These are phyloP conservation scores for Gymnothorax javanicus DNA, from an alignment of 2,797 vertebrate species.

Conservation along the genomic window DNA sequence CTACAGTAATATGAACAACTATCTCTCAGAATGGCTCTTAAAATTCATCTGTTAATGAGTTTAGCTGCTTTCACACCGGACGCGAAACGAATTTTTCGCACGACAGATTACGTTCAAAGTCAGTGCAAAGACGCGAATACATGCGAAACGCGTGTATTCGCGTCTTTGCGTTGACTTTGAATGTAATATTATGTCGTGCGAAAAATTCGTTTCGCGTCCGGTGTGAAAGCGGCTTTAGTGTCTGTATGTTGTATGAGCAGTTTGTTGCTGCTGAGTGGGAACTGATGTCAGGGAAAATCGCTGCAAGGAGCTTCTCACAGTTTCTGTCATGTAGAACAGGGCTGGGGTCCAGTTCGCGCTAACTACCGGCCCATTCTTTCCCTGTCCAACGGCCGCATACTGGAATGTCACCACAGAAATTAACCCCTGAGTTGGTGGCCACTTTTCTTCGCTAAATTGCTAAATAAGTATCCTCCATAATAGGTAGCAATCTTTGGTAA, in stretches of 20 bases:
- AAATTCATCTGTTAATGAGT: not conserved
- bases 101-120: too few relatives aligned
- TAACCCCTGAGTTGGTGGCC: conserved; percentile 68
- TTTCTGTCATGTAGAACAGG: not conserved
- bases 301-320: not conserved
- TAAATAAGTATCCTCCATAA: conserved; percentile 77
- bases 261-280: not conserved
- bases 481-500: conserved; percentile 79
- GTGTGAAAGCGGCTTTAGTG: too few relatives aligned
- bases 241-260: not conserved
- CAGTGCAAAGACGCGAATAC: too few relatives aligned
- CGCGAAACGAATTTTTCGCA: too few relatives aligned
- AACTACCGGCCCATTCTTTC: conserved; percentile 46
- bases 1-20: not conserved
- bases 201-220: too few relatives aligned
- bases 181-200: too few relatives aligned
- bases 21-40: not conserved
- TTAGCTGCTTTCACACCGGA: too few relatives aligned
- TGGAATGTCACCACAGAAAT: conserved; percentile 76
- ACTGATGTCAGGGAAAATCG: not conserved
- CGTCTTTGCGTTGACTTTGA: too few relatives aligned
- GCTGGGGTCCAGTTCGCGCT: conserved; percentile 45
- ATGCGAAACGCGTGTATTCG: too few relatives aligned
- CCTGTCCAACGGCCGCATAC: conserved; percentile 65
- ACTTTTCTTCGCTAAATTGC: conserved; percentile 76